Evolutionary conservation across 35 echinoderm and acorn worm species (phyloP).

Genomic region (Acanthaster planci): DNA sequence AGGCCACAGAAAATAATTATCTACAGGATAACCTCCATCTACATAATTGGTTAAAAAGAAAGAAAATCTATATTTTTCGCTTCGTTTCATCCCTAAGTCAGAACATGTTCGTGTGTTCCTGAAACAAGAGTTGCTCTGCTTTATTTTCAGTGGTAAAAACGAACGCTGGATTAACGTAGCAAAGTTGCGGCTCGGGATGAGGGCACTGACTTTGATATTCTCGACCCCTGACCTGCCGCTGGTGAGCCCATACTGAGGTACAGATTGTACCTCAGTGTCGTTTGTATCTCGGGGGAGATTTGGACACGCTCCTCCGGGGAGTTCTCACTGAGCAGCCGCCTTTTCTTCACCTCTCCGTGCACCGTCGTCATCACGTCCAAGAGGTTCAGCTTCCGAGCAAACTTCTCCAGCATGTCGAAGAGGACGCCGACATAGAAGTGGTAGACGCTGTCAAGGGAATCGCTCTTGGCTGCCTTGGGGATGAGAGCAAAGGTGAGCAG

Average conservation of each 20-base stretch:
- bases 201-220: background rate
- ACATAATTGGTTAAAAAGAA: no score
- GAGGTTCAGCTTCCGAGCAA: conserved; percentile 76
- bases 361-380: conserved; percentile 78
- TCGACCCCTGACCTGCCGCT: background rate
- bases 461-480: conserved; percentile 40
- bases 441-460: conserved; percentile 50
- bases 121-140: no score
- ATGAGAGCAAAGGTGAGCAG: conserved; percentile 73
- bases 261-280: conserved; percentile 77
- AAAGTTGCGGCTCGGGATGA: no score
- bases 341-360: conserved; percentile 65
- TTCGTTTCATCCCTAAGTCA: no score
- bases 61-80: no score
- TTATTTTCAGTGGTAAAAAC: no score
- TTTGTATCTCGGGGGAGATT: conserved; percentile 71
- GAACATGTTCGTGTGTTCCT: no score
- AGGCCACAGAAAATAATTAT: no score
- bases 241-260: conserved; percentile 56
- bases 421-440: conserved; percentile 69
- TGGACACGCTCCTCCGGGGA: background rate
- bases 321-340: conserved; percentile 32
- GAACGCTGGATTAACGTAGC: no score
- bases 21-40: no score
- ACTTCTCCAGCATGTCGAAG: conserved; percentile 74